Base-by-base conservation (phyloP, 2,888 invertebrate species). In the Chaetogeoica ovagalla region DNA sequence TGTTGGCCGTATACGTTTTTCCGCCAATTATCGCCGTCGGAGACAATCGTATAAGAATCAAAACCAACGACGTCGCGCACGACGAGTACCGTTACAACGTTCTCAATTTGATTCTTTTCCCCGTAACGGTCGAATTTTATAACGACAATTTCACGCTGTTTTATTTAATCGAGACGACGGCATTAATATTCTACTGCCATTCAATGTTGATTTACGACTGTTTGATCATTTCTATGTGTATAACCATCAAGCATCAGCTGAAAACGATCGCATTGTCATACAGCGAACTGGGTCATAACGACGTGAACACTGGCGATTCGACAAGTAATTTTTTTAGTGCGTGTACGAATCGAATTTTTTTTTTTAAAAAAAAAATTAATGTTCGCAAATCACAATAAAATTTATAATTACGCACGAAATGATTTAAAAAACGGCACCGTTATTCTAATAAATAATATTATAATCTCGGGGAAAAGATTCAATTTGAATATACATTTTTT, bases 201-300 rank as follows among this genome's bases (percentile, higher is more conserved):
- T n/a, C 63, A 0, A 74, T 65, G 63, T 21, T 74, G 17, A 11
- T 8, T 17, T 74, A 55, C 37, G 73, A 74, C 23, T 65, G 15
- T 39, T 15, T 74, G 37, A n/a, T 55, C 0, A 21, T 74, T 17
- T 74, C 73, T 5, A 21, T 74, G 37, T 52, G 52, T 21, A 37
- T 63, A 21, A n/a, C 52, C 15, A 55, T 65, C 3, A 13, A 9
- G 2, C 55, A 74, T 37, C 73, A 74, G 55, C 21, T 74, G 9
- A 74, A 74, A 55, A 55, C 15, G 37, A 63, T 74, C 11, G 63
- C 73, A 17, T 17, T 19, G 23, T 74, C 73, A 11, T 74, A 74
- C 52, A 55, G 52, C 6, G 6, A 7, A 17, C 21, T 74, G 1
- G 73, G 73, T 21, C 21, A 37, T 21, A n/a, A 69, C n/a, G 2